Conservation (phyloP, 2,113 vertebrate species). For the Passerina amoena region DNA sequence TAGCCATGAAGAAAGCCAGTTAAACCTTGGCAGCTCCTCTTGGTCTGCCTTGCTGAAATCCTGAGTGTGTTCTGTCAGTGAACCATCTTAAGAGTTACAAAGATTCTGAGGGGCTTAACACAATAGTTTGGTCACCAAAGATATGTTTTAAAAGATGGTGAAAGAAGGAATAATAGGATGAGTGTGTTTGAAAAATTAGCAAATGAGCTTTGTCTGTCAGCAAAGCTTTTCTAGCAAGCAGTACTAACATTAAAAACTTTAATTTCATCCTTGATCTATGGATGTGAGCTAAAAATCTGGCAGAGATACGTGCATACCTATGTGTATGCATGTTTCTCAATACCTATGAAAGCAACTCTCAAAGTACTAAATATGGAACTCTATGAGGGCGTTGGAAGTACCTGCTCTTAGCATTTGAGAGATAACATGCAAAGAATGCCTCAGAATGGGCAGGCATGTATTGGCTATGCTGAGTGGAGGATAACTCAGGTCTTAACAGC, state of each 20-base stretch:
- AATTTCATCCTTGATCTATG: not conserved
- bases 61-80: not conserved
- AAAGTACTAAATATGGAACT: not conserved
- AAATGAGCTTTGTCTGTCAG: not conserved
- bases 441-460: not conserved
- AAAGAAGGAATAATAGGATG: not conserved
- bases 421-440: not conserved
- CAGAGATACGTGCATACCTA: fast-evolving
- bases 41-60: not conserved
- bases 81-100: not conserved
- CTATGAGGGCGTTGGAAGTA: not conserved
- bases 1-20: not conserved
- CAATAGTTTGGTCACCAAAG: not conserved
- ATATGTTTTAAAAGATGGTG: not conserved
- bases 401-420: not conserved
- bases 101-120: not conserved
- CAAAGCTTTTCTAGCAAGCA: not conserved
- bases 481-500: not conserved
- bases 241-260: not conserved
- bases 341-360: not conserved
- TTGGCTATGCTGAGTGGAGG: not conserved
- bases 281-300: not conserved
- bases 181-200: not conserved
- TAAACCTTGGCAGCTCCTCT: not conserved
- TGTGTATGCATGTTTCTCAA: not conserved